Evolutionary conservation across 2,888 invertebrate species (phyloP).

Genomic region (Rotaria sp.): DNA sequence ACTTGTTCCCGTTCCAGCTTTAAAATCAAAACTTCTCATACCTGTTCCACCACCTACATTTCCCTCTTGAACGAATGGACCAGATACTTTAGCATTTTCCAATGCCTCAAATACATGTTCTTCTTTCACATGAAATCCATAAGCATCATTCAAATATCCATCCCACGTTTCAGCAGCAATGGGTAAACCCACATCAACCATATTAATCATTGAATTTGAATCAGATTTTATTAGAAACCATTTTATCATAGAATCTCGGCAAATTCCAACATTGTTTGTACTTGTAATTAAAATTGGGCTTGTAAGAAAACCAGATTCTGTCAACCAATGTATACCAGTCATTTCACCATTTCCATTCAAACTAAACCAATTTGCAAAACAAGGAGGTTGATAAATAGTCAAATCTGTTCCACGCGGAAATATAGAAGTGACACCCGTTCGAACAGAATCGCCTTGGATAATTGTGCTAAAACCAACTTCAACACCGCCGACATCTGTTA

Average conservation of each 20-base stretch:
- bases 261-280: background rate
- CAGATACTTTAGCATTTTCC: background rate
- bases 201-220: background rate
- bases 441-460: too few relatives aligned
- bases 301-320: too few relatives aligned
- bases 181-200: background rate
- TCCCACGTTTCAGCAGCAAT: background rate
- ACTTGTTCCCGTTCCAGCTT: background rate
- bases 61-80: background rate
- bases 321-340: too few relatives aligned
- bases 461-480: too few relatives aligned
- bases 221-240: background rate
- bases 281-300: background rate
- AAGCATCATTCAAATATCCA: background rate
- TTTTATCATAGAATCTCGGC: background rate
- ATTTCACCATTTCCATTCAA: too few relatives aligned
- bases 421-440: too few relatives aligned
- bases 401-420: too few relatives aligned
- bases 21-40: background rate
- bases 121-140: background rate
- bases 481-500: too few relatives aligned
- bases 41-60: background rate
- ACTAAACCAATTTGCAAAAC: too few relatives aligned
- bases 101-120: background rate
- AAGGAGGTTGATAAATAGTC: too few relatives aligned